These are phyloP conservation scores for Hyaena hyaena DNA, from an alignment of 2,113 vertebrate genomes.

Conservation along the genomic window DNA sequence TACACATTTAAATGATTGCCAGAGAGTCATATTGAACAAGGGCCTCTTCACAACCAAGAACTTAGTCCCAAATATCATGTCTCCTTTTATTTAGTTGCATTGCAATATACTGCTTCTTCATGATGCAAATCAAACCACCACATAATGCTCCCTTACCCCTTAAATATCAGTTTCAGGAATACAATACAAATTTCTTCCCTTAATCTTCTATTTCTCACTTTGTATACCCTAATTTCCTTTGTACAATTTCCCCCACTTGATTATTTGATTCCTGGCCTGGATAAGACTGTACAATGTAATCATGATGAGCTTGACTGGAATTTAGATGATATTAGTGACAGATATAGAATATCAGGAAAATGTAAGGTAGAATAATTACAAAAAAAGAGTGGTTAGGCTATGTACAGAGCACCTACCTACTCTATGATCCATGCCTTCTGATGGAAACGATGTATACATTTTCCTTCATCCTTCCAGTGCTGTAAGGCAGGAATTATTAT, in stretches of 20 bases:
- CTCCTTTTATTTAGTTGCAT: background rate
- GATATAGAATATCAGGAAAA: background rate
- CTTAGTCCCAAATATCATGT: background rate
- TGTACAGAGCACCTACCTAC: background rate
- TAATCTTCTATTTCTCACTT: slow-evolving; percentile 17
- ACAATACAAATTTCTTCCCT: background rate
- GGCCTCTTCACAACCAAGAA: background rate
- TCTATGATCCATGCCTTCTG: background rate
- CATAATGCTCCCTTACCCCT: background rate
- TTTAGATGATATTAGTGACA: background rate
- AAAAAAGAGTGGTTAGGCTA: background rate
- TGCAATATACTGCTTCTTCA: background rate
- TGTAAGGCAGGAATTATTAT: background rate
- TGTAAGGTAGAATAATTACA: background rate
- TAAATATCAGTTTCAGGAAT: background rate
- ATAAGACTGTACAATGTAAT: background rate
- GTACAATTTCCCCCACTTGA: background rate
- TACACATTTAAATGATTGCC: background rate
- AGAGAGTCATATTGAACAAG: background rate
- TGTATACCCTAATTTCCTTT: background rate
- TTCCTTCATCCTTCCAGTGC: background rate
- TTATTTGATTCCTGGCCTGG: background rate
- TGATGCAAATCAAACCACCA: background rate
- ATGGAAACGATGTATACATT: background rate
- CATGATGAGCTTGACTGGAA: background rate